Evolutionary conservation across 2,888 invertebrate genomes (phyloP), one percentile per base, ranked within the genome.

Genomic region (Aethes cnicana): DNA sequence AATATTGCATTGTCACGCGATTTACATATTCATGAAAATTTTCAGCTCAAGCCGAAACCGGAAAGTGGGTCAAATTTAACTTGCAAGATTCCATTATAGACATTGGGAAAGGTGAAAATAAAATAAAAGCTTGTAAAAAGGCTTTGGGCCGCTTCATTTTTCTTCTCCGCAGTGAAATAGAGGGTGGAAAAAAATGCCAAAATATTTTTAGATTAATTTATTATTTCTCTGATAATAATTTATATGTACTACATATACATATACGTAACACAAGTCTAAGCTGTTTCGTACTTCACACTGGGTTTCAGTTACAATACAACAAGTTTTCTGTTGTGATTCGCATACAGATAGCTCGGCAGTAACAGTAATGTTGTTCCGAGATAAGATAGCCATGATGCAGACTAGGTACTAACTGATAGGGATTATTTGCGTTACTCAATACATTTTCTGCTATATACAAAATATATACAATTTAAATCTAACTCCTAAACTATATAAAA

Each of bases 191-290:
- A 56, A 59, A 56, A 66, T 30, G 60, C 60, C 26, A 52, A 42
- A 33, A 16, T 36, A 48, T 49, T 70, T 58, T 43, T 37, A 54
- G 68, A 65, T 72, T 61, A 72, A 72, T 79, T 62, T 69, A 66
- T 81, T 77, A 80, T 76, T 84, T 78, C 76, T 84, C 68, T 78
- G 70, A 77, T 84, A 84, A 84, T 85, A 83, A 84, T 82, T 85
- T 84, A 84, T 77, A 79, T 75, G 64, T 76, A 78, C 82, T 76
- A 79, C 74, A 62, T 82, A 80, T 80, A 76, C 44, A 36, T 49
- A 42, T 14, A 23, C 8, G 4, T 16, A 5, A 4, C 18, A 18
- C 1, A 17, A 30, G 25, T 17, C 36, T 50, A 36, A n/a, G n/a
- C n/a, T n/a, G n/a, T 18, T 43, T 25, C 7, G 36, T 8, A 36